Base-by-base conservation (phyloP, 2,113 vertebrate genomes). In the Blennius ocellaris region DNA sequence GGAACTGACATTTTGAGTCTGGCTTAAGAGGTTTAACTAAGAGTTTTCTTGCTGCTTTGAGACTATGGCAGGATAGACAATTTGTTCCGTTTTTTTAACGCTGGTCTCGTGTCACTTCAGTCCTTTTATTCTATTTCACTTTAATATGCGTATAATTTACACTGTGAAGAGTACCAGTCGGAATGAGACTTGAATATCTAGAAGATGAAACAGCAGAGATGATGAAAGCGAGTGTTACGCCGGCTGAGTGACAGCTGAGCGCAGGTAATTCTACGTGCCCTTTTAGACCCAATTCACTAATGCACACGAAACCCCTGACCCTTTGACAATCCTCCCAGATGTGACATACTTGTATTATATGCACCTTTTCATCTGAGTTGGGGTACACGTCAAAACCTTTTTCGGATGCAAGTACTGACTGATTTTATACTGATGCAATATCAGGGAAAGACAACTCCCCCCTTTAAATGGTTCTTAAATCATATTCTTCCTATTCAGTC, bases 161-260 rank as follows among this genome's bases (percentile, higher is more conserved):
- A 89, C 81, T 84, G 86, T 84, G 85, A 87, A 83, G 41, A 73
- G 64, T 30, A 51, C 11, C 43, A 49, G 40, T 37, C 14, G 54
- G 66, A 71, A 65, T 48, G 50, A 83, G 36, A 66, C 68, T 72
- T 84, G 48, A 80, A 78, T 53, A 41, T 65, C 48, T 11, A 39
- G 12, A 59, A 37, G 30, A 45, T 11, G 14, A 38, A 48, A 53
- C 6, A 54, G 37, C 36, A 37, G 15, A 54, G 0, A 52, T 64
- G 16, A 62, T 65, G 2, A 66, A 61, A 78, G 73, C 45, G 17
- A 77, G 55, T 70, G 37, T 54, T 48, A 6, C 45, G 47, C 1
- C 1, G 38, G 16, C 37, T 69, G 57, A 15, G 49, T 70, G 55
- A 39, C 16, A 15, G 10, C 30, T 65, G 37, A 79, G 48, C 63